Base-by-base conservation (phyloP, 2,888 invertebrate genomes). In the Endotricha flammealis region DNA sequence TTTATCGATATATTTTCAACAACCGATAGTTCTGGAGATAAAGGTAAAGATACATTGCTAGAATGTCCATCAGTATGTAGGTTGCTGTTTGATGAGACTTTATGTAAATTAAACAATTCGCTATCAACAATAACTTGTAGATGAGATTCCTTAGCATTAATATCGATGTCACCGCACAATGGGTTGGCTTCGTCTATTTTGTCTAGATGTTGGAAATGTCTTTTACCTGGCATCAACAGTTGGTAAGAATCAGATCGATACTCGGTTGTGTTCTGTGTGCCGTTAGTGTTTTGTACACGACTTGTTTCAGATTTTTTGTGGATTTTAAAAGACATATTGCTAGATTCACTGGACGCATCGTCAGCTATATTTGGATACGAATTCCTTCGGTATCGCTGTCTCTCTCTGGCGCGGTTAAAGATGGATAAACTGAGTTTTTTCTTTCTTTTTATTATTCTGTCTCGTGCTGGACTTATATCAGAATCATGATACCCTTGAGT, bases 401-500 rank as follows among this genome's bases (percentile, higher is more conserved):
- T 48, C 29, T 47, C 52, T 36, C 47, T 64, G 2, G 47, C 53
- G 49, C 55, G 65, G 29, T 48, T 35, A 2, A 56, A 38, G 10
- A 53, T 49, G 1, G 59, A 46, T 1, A 55, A 35, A 32, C 54
- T 56, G 7, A 53, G 27, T 36, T 53, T 65, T 44, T 54, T 62
- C 48, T 66, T 78, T 41, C 61, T 66, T 44, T 52, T 65, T 25
- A 44, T 44, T 1, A 47, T 14, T 12, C 29, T 29, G 7, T 35
- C 28, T 37, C 52, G 60, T 1, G 53, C 25, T 0, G 68, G 71
- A 45, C 74, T 81, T 2, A 46, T 23, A 37, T 82, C 80, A 0
- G 83, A 74, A 38, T 82, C 80, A 55, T 70, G 68, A 44, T 83
- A 81, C 1, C 76, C 79, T 48, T 74, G 74, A n/a, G 66, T 70